Evolutionary conservation across 1,140 invertebrate genomes (phyloP), one percentile per base, ranked within the genome.

Genomic region (Drosophila nannoptera): DNA sequence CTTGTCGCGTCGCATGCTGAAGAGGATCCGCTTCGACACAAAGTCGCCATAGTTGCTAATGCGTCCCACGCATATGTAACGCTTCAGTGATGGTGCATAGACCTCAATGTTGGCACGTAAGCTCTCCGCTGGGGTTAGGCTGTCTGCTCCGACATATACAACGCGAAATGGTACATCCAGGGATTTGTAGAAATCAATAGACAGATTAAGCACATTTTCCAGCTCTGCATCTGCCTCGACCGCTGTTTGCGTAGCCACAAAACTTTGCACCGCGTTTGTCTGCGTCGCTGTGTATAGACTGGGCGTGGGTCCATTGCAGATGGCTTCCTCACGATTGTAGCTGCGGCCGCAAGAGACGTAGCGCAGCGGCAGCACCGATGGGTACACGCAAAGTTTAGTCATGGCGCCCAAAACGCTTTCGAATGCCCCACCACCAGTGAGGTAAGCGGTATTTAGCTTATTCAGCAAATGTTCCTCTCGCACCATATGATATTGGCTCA

Each of bases 21-120:
- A 92, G 8, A 93, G 78, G 12, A 94, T 90, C 31, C 93, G 90
- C 84, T 94, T 93, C 70, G 92, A 93, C 8, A 94, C 90, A 83
- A 91, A 94, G 69, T 92, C 90, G 4, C 90, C 90, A 62, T 90
- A 92, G 43, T 91, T 70, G 7, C 92, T 93, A 16, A 94, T 58
- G 80, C 92, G 78, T 4, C 93, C 93, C 40, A 94, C 91, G 89
- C 92, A 92, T 5, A 94, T 69, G 71, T 93, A 94, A 4, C 82
- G 61, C 38, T 91, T 68, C 2, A 82, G 77, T 71, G 89, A 88
- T 4, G 87, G 84, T 2, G 93, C 93, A 90, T 91, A 94, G 60
- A 94, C 89, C 89, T 94, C 91, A 65, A 94, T 90, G 4, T 90
- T 91, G 4, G 92, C 83, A 49, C 91, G 89, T 31, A 93, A 88